These are phyloP conservation scores for Branchipolynoe longqiensis DNA, from an alignment of 2,888 invertebrate species.

Conservation along the genomic window DNA sequence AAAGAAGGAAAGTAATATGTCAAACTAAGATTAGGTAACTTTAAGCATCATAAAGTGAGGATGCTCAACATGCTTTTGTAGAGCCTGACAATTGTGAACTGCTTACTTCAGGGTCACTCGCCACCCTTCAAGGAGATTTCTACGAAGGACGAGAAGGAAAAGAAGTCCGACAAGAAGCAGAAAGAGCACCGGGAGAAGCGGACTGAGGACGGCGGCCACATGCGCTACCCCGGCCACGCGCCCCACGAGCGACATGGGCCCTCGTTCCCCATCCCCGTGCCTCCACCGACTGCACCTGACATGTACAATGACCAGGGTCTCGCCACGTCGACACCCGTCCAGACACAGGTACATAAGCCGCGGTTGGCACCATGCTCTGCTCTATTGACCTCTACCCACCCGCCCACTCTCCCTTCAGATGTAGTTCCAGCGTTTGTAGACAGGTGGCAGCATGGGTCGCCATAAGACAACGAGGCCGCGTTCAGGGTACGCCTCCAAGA, in stretches of 20 bases:
- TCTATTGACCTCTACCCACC: no score
- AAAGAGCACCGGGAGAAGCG: slow-evolving; percentile 45
- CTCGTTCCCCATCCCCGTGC: slow-evolving; percentile 52
- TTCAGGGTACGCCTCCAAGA: no score
- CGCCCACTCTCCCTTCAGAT: no score
- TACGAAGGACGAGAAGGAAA: slow-evolving; percentile 53
- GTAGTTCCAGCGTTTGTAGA: no score
- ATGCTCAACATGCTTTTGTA: no score
- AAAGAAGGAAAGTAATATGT: no score
- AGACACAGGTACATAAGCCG: slow-evolving; percentile 30
- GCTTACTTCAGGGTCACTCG: slow-evolving; percentile 63
- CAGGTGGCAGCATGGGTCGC: no score
- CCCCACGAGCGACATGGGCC: slow-evolving; percentile 44
- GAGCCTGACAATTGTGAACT: no score
- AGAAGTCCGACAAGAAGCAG: slow-evolving; percentile 61
- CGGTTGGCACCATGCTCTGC: no score
- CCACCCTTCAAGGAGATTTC: slow-evolving; percentile 64
- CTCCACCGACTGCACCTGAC: slow-evolving; percentile 51
- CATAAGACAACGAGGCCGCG: no score
- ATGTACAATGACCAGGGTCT: slow-evolving; percentile 28
- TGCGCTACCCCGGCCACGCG: slow-evolving; percentile 23
- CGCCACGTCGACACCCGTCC: slow-evolving; percentile 3
- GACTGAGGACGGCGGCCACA: slow-evolving; percentile 25
- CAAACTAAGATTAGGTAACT: no score
- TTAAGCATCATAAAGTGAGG: no score